phyloP scores from a whole-genome alignment of 1,140 invertebrate species.

The Artemia franciscana region DNA sequence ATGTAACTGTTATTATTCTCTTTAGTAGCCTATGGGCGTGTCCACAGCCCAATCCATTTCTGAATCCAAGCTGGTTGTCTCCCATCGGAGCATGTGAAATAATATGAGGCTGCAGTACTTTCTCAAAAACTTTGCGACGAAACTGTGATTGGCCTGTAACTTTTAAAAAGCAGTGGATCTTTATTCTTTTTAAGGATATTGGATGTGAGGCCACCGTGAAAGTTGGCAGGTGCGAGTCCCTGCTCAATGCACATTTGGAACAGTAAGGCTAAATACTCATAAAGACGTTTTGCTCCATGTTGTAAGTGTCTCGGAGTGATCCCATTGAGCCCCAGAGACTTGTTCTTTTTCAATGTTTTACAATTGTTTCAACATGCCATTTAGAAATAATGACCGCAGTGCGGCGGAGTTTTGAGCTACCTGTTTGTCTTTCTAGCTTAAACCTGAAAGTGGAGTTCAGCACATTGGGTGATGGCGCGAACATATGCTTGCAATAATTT shows the following conservation, averaged over 20 bases:
- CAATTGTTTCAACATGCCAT: neutral
- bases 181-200: neutral
- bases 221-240: neutral
- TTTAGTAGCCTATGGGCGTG: neutral
- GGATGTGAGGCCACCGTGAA: neutral
- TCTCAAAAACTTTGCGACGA: neutral
- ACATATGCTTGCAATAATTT: neutral
- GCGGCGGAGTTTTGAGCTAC: neutral
- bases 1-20: neutral
- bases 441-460: neutral
- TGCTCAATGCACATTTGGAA: neutral
- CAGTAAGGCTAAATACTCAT: neutral
- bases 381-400: neutral
- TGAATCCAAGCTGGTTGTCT: neutral
- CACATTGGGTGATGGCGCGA: neutral
- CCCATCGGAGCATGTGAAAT: neutral
- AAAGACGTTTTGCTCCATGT: neutral
- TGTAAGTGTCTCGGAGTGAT: neutral
- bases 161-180: neutral
- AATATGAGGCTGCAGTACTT: neutral
- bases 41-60: neutral
- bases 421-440: neutral
- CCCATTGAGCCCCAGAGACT: neutral
- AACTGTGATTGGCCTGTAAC: neutral
- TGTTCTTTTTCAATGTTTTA: neutral